Evolutionary conservation across 2,797 vertebrate species (phyloP), one percentile per base, ranked within the genome.

Genomic region (Botia kubotai): DNA sequence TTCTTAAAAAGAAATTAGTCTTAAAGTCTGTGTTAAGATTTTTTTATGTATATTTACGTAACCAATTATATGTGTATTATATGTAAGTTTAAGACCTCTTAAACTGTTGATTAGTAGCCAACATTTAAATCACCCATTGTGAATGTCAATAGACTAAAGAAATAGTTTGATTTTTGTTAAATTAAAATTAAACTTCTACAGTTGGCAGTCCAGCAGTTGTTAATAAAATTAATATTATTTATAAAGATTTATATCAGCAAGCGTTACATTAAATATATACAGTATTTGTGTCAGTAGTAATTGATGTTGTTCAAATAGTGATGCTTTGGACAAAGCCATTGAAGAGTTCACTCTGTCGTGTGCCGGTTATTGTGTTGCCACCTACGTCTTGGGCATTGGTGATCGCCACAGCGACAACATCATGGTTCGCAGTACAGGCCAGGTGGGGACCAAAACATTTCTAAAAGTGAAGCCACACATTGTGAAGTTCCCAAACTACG

Each of bases 311-410:
- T 1, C 39, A 87, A 68, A 36, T 83, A 99, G 98, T 12, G 97
- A 99, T 81, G 94, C 97, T 83, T 93, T 99, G 77, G 97, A 99
- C n/a, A 94, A 94, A 83, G 98, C 97, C 81, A 99, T 99, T 63
- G 98, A 99, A 87, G 96, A 98, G 90, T 99, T 99, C 90, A 99
- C 98, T 17, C 89, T 99, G 70, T 99, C 98, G 2, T 99, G 98
- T 87, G 98, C 98, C 88, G 98, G 98, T 93, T 99, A 99, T 95
- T 99, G 98, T 94, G 98, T 99, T 93, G 98, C 98, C 90, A 99
- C 98, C 11, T 99, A 99, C 0, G 98, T 99, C n/a, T 92, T 99
- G 82, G 98, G 98, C 58, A 99, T 99, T 43, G 98, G 98, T 79
- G 98, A 99, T 93, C 94, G 98, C 72, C 98, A 99, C 89, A 99